These are phyloP conservation scores for Pogonocherus hispidulus DNA, from an alignment of 2,888 invertebrate genomes.

Conservation along the genomic window DNA sequence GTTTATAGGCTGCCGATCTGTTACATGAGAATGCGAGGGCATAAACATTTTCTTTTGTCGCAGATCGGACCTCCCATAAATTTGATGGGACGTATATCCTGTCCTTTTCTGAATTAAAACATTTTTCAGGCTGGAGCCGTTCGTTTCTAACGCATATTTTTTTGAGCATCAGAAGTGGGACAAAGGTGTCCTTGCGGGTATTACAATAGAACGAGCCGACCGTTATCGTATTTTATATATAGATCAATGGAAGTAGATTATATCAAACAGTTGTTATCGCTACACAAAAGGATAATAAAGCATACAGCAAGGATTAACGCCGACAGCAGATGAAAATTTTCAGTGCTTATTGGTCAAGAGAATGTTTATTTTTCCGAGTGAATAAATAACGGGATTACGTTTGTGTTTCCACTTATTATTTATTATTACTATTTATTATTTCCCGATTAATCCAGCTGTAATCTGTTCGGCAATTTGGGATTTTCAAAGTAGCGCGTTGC, in stretches of 20 bases:
- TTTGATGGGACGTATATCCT: background rate
- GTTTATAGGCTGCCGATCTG: background rate
- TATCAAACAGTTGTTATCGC: slow-evolving; percentile 4
- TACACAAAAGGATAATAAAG: background rate
- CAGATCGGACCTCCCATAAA: background rate
- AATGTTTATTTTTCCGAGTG: too few relatives aligned
- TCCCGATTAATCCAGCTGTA: too few relatives aligned
- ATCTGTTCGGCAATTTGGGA: too few relatives aligned
- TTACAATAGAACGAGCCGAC: slow-evolving; percentile 3
- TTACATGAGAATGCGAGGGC: background rate
- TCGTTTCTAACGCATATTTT: background rate
- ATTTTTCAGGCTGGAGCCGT: slow-evolving; percentile 3
- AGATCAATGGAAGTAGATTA: slow-evolving; percentile 5
- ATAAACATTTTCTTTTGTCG: slow-evolving; percentile 12
- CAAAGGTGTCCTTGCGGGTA: background rate
- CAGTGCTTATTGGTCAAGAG: too few relatives aligned
- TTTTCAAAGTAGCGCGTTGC: too few relatives aligned
- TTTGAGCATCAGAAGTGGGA: background rate
- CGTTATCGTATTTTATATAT: slow-evolving; percentile 2
- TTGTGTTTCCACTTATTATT: too few relatives aligned
- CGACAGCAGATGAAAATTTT: too few relatives aligned
- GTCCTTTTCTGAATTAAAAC: slow-evolving; percentile 4
- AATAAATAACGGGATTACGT: too few relatives aligned
- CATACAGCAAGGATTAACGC: background rate
- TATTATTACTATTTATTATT: too few relatives aligned